These are phyloP conservation scores for Apodemia hepburni DNA, from an alignment of 2,888 invertebrate genomes.

Conservation along the genomic window DNA sequence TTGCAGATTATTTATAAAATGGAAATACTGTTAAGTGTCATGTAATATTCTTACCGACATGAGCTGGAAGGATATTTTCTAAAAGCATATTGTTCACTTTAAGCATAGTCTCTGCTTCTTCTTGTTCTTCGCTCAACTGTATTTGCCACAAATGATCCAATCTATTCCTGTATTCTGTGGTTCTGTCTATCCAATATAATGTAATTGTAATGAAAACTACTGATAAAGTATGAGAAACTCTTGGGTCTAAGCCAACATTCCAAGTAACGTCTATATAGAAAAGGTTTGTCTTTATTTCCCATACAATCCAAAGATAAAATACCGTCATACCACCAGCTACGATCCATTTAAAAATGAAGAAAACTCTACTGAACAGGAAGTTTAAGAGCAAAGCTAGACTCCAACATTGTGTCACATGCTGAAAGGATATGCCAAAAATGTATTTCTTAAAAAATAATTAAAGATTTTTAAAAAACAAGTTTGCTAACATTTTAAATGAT, in stretches of 20 bases:
- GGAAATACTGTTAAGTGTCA: neutral
- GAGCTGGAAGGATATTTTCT: slow-evolving; percentile 95
- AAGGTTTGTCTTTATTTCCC: slow-evolving; percentile 78
- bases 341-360: slow-evolving; percentile 89
- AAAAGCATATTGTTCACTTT: slow-evolving; percentile 93
- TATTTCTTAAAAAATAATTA: too few species aligned
- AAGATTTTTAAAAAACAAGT: neutral
- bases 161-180: slow-evolving; percentile 93
- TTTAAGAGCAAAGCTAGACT: slow-evolving; percentile 83
- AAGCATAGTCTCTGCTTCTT: slow-evolving; percentile 91
- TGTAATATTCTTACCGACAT: slow-evolving; percentile 86
- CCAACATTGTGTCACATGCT: slow-evolving; percentile 90
- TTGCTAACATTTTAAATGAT: neutral
- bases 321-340: slow-evolving; percentile 83
- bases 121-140: slow-evolving; percentile 89
- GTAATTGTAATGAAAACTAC: slow-evolving; percentile 87
- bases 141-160: slow-evolving; percentile 87
- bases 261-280: slow-evolving; percentile 83
- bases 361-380: slow-evolving; percentile 92
- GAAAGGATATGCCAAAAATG: slow-evolving; percentile 41
- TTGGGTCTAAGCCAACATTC: slow-evolving; percentile 84
- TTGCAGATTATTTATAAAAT: too few species aligned
- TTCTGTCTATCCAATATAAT: slow-evolving; percentile 92
- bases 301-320: slow-evolving; percentile 85
- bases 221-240: slow-evolving; percentile 86